Evolutionary conservation across 2,113 vertebrate genomes (phyloP), one percentile per base, ranked within the genome.

Genomic region (Proterorhinus semilunaris): DNA sequence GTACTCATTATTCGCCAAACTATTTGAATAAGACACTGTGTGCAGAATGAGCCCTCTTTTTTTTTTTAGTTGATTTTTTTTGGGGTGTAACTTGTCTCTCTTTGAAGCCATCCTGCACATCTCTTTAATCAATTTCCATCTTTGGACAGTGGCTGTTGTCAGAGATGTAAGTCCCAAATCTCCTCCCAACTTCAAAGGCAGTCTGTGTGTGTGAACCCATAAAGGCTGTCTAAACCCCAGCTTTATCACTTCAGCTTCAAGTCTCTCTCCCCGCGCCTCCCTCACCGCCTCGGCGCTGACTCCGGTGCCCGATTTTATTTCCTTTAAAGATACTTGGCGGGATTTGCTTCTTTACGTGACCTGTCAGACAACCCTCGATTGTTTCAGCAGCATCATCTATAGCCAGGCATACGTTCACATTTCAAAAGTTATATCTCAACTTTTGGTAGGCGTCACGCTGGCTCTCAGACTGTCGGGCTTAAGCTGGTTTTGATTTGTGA

Each of bases 101-200:
- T 81, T 76, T 85, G 76, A 82, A 81, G 72, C 64, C 50, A 68
- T 77, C 66, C 61, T 76, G 52, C 76, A 67, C 79, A 76, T 81
- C 74, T 79, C 69, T 76, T 85, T 71, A 84, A 85, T 85, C 70
- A 66, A 86, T 84, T 76, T 83, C 66, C 16, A 4, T 72, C 71
- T 83, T 69, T 55, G 66, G 78, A 21, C 75, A 70, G 76, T 81
- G 65, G 57, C 68, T 79, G 78, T 85, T 81, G 78, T 82, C 75
- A 80, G 69, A 76, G 63, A 71, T 82, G 73, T 80, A 85, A 86
- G 72, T 78, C 71, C 54, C 46, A 85, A 87, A 89, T 85, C 82
- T 83, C 65, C 46, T 68, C 64, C 58, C 43, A 74, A 75, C 86
- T 89, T 91, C 84, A 91, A 87, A 91, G 81, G 53, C 49, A 79